Evolutionary conservation across 2,888 invertebrate genomes (phyloP).

Genomic region (Imbricaverruca yamaguchii): DNA sequence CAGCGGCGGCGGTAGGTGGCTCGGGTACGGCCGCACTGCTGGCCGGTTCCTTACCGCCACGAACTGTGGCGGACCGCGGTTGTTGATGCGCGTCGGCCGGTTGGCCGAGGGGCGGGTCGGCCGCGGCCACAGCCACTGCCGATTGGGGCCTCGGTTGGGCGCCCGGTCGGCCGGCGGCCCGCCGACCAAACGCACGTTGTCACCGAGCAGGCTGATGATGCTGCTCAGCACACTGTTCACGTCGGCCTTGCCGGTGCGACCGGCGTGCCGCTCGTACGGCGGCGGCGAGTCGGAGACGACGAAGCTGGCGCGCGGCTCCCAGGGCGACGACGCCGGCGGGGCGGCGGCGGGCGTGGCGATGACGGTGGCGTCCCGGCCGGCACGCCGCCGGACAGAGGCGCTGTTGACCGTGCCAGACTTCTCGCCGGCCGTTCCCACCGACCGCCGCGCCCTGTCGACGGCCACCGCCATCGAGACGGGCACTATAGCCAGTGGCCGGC

Average conservation of each 20-base stretch:
- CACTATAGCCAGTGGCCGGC: background rate
- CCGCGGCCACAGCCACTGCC: background rate
- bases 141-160: background rate
- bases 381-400: background rate
- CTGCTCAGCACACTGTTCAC: constrained; percentile 13
- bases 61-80: constrained; percentile 60
- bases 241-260: background rate
- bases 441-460: background rate
- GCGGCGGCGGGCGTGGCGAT: background rate
- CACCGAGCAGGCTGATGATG: constrained; percentile 21
- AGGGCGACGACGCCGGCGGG: background rate
- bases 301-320: background rate
- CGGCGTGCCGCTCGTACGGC: background rate
- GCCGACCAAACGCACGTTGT: background rate
- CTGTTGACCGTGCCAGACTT: background rate
- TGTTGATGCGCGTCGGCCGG: constrained; percentile 59
- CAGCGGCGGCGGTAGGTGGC: constrained; percentile 12
- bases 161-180: constrained; percentile 14
- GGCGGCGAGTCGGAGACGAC: background rate
- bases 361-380: background rate
- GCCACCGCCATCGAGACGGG: background rate
- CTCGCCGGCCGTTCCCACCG: background rate
- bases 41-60: background rate
- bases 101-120: background rate
- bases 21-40: constrained; percentile 15